These are phyloP conservation scores for Mythimna vitellina DNA, from an alignment of 2,888 invertebrate species.

Conservation along the genomic window DNA sequence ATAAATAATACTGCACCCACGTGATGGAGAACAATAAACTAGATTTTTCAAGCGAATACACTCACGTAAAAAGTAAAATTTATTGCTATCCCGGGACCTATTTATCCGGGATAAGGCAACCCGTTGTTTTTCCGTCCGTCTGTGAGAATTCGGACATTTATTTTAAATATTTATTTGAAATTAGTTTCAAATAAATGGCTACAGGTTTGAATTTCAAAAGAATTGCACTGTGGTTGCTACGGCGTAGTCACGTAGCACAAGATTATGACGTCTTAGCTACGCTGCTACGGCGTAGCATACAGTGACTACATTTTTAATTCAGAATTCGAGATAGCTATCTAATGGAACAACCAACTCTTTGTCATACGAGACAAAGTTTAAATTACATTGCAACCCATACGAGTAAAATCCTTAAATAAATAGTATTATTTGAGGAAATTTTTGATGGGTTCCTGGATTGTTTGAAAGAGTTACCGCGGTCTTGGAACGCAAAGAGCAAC, in stretches of 20 bases:
- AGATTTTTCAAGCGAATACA: conserved; percentile 43
- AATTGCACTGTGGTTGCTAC: conserved; percentile 25
- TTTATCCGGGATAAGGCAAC: conserved; percentile 14
- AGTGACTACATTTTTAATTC: background rate
- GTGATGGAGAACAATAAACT: conserved; percentile 30
- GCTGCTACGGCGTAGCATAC: conserved; percentile 34
- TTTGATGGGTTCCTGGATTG: too few relatives aligned
- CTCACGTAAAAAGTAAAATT: conserved; percentile 46
- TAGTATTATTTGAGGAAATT: too few relatives aligned
- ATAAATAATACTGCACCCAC: conserved; percentile 20
- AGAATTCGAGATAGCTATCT: background rate
- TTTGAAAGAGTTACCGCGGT: too few relatives aligned
- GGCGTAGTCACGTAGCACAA: conserved; percentile 33
- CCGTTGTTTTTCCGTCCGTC: conserved; percentile 7
- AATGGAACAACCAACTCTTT: background rate
- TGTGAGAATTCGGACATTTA: conserved; percentile 9
- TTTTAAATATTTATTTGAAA: conserved; percentile 24
- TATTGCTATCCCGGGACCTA: conserved; percentile 38
- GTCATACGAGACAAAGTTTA: too few relatives aligned
- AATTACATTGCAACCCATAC: too few relatives aligned
- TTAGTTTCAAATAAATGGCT: background rate
- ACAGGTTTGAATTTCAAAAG: conserved; percentile 1
- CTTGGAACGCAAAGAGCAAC: too few relatives aligned
- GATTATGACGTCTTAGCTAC: conserved; percentile 24
- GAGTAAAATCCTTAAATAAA: too few relatives aligned